Base-by-base conservation (phyloP, 2,888 invertebrate genomes). In the Hypercompe scribonia region DNA sequence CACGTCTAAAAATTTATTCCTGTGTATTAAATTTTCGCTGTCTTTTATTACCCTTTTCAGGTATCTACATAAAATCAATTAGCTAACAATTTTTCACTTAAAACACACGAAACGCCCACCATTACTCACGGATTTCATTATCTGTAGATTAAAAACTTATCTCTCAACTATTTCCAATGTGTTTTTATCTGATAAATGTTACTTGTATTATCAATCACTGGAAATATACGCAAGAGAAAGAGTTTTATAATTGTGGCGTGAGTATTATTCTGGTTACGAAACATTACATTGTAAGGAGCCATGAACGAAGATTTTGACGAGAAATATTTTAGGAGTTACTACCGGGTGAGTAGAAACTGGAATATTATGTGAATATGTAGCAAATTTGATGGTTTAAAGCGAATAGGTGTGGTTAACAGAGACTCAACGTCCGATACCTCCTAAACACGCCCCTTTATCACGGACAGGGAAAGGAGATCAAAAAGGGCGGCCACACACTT, bases 121-220 rank as follows among this genome's bases (percentile, higher is more conserved):
- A 34, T 33, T 61, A 65, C 69, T 39, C 42, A 68, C 78, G 70
- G 50, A 78, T 71, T 84, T 72, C 73, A 78, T 54, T 73, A 83
- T 83, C 84, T 76, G 75, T 78, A 64, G 73, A 84, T 86, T 76
- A 72, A 70, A 71, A 74, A 78, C 71, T 81, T 84, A 84, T 84
- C 84, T 75, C 34, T 11, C 39, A 34, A 58, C 78, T 70, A 74
- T 74, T 79, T 73, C 79, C 75, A 73, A 65, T 78, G 79, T 73
- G 31, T 39, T 68, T 84, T 75, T 84, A 84, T 86, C 84, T 81
- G 84, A 84, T 86, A 86, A 84, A 78, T 81, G 7, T 7, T 64
- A 70, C 33, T 64, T 31, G 18, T 61, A 61, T 61, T 61, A 61
- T 65, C 36, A 64, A 85, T 82, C 74, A 84, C 74, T 72, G 50